These are phyloP conservation scores for Cryptocheilus praepositus DNA, from an alignment of 2,888 invertebrate species.

Conservation along the genomic window DNA sequence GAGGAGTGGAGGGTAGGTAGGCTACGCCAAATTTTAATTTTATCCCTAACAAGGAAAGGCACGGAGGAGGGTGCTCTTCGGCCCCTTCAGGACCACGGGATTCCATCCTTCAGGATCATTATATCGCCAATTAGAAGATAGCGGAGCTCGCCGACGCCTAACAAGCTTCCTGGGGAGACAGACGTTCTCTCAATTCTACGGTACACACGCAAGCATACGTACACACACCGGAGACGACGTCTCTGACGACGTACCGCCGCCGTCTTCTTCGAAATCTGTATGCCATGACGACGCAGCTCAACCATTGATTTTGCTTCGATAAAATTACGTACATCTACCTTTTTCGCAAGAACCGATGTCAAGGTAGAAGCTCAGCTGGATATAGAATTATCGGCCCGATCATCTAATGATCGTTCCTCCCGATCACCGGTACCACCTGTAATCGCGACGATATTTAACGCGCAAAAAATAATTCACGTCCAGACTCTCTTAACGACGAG, in stretches of 20 bases:
- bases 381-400: no score
- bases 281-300: no score
- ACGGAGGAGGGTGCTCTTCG: slow-evolving; percentile 51
- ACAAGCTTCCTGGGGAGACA: slow-evolving; percentile 74
- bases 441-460: no score
- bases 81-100: slow-evolving; percentile 66
- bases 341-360: no score
- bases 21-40: slow-evolving; percentile 68
- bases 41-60: slow-evolving; percentile 65
- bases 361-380: no score
- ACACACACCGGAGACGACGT: neutral
- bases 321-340: no score
- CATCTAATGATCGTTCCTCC: no score
- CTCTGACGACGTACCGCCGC: neutral
- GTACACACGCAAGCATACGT: slow-evolving; percentile 2
- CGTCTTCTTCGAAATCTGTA: no score
- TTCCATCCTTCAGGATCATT: slow-evolving; percentile 75
- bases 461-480: no score
- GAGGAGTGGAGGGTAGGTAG: slow-evolving; percentile 32
- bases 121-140: slow-evolving; percentile 75
- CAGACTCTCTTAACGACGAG: no score
- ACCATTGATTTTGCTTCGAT: no score
- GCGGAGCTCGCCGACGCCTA: slow-evolving; percentile 72
- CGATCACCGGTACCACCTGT: no score
- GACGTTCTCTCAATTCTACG: slow-evolving; percentile 57